phyloP scores from a whole-genome alignment of 2,888 invertebrate species.

The Brachylomia viminalis region DNA sequence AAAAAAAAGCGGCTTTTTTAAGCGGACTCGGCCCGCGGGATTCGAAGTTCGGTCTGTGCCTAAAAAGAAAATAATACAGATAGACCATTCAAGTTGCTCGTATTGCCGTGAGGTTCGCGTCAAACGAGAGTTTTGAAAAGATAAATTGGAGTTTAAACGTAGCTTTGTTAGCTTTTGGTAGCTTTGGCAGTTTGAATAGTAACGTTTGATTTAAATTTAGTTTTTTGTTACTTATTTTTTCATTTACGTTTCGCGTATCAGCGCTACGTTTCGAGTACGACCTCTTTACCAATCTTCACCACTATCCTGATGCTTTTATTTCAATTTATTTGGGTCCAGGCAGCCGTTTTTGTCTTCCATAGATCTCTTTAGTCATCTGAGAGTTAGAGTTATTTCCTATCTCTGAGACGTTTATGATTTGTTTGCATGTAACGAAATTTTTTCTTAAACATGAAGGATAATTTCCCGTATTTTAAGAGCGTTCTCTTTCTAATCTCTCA shows the following conservation, averaged over 20 bases:
- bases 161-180: slow-evolving; percentile 18
- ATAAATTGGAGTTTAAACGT: slow-evolving; percentile 35
- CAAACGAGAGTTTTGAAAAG: slow-evolving; percentile 29
- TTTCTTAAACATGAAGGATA: too few relatives aligned
- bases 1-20: slow-evolving; percentile 42
- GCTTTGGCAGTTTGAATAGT: slow-evolving; percentile 14
- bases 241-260: too few relatives aligned
- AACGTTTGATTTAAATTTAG: not conserved
- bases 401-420: too few relatives aligned
- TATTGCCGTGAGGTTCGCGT: slow-evolving; percentile 27
- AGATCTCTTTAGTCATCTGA: too few relatives aligned
- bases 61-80: slow-evolving; percentile 62
- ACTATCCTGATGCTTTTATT: not conserved
- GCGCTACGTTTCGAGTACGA: not conserved
- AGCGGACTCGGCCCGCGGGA: slow-evolving; percentile 35
- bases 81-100: slow-evolving; percentile 44
- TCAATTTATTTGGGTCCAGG: not conserved
- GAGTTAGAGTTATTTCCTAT: too few relatives aligned
- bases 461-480: too few relatives aligned
- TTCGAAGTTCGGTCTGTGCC: slow-evolving; percentile 15
- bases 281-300: not conserved
- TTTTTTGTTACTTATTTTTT: not conserved
- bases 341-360: too few relatives aligned
- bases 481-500: too few relatives aligned
- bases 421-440: too few relatives aligned